Evolutionary conservation across 1,140 invertebrate species (phyloP), one percentile per base, ranked within the genome.

Genomic region (Cherax destructor): DNA sequence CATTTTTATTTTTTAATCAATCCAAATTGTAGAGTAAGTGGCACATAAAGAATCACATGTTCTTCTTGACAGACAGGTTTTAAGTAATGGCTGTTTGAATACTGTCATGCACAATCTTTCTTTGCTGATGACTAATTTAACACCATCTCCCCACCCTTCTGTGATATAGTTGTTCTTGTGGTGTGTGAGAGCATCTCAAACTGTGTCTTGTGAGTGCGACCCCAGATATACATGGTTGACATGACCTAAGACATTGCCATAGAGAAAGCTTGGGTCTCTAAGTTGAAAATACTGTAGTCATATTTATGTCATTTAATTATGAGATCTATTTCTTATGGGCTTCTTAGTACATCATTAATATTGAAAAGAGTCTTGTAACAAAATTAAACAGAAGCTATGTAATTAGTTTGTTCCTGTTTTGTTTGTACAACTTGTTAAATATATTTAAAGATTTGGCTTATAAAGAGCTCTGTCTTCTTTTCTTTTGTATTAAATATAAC

Each of bases 81-180:
- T 59, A 49, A 50, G 52, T 80, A 80, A 49, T 52, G 50, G 24
- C 30, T 80, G 49, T 49, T 81, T 24, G 13, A 59, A 59, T 56
- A 81, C 79, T 47, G 47, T 59, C 18, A 30, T 81, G 79, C 79
- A 81, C 79, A 81, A 7, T 7, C 56, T 81, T 56, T 81, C 50
- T n/a, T 56, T 56, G 50, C 56, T 81, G 47, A 74, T 6, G 41
- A 52, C 41, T 85, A 30, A 85, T 85, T 85, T 85, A 85, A 69
- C 65, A 56, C 84, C 49, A 30, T n/a, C 74, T 77, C 77, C 78
- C 69, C 86, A 81, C 86, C 87, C 87, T 81, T 88, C 87, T 88
- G 87, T 88, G 87, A 88, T 88, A 88, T 88, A 81, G 87, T 81
- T 88, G 87, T 88, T 88, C 65, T n/a, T 65, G 59, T 78, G 76